Conservation (phyloP, 2,888 invertebrate species). For the Campaea margaritaria region DNA sequence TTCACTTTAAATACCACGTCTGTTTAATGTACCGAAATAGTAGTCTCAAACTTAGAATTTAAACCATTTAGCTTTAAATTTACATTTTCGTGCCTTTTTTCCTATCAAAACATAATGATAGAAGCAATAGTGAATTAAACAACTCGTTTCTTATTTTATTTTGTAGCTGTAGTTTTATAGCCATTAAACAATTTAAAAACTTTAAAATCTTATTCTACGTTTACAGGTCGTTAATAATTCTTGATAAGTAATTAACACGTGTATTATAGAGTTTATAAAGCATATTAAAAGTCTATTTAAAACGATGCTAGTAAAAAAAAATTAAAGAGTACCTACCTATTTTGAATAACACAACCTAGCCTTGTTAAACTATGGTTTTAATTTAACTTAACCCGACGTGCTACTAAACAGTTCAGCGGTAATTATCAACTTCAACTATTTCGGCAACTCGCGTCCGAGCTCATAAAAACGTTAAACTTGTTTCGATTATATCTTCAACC, state of each 20-base stretch:
- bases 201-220: too few species aligned
- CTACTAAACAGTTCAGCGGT: constrained; percentile 65
- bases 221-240: too few species aligned
- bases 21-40: constrained; percentile 43
- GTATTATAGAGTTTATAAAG: background rate
- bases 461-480: constrained; percentile 43
- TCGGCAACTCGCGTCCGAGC: constrained; percentile 49
- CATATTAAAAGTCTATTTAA: background rate
- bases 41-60: constrained; percentile 33
- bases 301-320: background rate
- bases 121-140: too few species aligned
- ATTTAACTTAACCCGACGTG: constrained; percentile 67
- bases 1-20: constrained; percentile 51
- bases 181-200: too few species aligned
- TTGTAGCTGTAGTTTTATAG: too few species aligned
- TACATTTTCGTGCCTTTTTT: constrained; percentile 5
- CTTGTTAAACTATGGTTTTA: constrained; percentile 62
- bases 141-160: too few species aligned
- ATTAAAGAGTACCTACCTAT: background rate
- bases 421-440: constrained; percentile 64
- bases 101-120: background rate
- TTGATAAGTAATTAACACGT: too few species aligned
- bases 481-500: constrained; percentile 28
- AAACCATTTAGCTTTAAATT: constrained; percentile 24
- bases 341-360: constrained; percentile 33